Evolutionary conservation across 2,797 vertebrate species (phyloP).

Genomic region (Hydrophis major): DNA sequence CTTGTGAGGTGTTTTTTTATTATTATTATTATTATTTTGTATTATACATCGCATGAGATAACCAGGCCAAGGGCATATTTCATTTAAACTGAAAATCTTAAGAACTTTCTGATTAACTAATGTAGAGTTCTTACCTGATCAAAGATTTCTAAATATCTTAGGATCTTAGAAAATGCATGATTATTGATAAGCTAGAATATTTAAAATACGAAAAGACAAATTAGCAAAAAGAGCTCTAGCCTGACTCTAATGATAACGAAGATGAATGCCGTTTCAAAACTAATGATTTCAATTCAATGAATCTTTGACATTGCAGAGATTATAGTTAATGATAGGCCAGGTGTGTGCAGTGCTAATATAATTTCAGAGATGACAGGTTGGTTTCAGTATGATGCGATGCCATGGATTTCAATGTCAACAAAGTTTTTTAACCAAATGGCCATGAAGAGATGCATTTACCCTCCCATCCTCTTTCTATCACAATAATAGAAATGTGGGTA

Average conservation of each 20-base stretch:
- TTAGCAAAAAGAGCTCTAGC: slow-evolving; percentile 53
- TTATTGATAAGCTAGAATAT: slow-evolving; percentile 69
- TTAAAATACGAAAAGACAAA: slow-evolving; percentile 64
- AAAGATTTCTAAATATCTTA: slow-evolving; percentile 63
- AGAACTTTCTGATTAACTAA: slow-evolving; percentile 62
- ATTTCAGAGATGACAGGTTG: slow-evolving; percentile 29
- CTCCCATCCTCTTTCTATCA: background rate
- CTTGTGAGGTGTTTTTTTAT: slow-evolving; percentile 59
- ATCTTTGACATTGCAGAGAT: slow-evolving; percentile 38
- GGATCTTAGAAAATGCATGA: slow-evolving; percentile 63
- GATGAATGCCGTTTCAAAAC: slow-evolving; percentile 42
- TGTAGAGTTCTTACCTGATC: slow-evolving; percentile 58
- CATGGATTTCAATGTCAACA: background rate
- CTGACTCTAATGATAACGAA: slow-evolving; percentile 50
- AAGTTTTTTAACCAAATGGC: slow-evolving; percentile 8
- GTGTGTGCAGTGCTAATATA: slow-evolving; percentile 27
- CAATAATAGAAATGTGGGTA: background rate
- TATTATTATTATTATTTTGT: background rate
- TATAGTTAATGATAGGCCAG: slow-evolving; percentile 27
- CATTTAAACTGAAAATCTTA: slow-evolving; percentile 49
- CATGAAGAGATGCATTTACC: background rate
- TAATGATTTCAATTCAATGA: slow-evolving; percentile 26
- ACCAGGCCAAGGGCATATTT: slow-evolving; percentile 48
- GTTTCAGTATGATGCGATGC: slow-evolving; percentile 19
- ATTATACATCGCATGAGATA: slow-evolving; percentile 57